phyloP scores from a whole-genome alignment of 2,113 vertebrate species.

The Xenopus tropicalis region DNA sequence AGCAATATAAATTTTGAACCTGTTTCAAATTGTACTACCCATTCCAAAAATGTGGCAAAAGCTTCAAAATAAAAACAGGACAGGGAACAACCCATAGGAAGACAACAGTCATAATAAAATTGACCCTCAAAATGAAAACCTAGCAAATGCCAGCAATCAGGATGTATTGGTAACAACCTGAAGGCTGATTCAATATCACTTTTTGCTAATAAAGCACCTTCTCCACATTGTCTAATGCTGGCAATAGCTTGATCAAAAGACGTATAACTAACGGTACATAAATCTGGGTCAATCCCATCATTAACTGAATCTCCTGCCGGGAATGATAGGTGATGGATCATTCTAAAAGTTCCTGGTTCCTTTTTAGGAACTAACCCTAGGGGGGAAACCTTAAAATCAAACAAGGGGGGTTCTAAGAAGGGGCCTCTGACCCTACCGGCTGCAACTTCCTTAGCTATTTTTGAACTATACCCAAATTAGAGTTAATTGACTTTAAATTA shows the following conservation, averaged over 20 bases:
- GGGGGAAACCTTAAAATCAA: neutral
- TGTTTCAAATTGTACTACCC: neutral
- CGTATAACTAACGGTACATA: neutral
- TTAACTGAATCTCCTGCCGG: neutral
- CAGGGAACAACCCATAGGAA: neutral
- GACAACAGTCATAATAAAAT: neutral
- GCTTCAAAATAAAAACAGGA: neutral
- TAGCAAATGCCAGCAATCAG: no score
- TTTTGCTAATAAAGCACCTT: neutral
- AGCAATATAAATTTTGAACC: neutral
- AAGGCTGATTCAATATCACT: neutral
- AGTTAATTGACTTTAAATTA: neutral
- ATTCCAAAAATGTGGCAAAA: no score
- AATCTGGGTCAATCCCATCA: neutral
- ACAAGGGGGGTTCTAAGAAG: neutral
- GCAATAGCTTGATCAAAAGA: neutral
- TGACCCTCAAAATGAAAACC: neutral
- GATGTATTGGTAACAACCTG: neutral
- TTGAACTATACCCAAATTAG: neutral
- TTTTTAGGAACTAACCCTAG: slow-evolving; percentile 1
- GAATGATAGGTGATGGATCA: slow-evolving; percentile 5
- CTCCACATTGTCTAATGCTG: neutral
- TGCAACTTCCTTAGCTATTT: neutral
- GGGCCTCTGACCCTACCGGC: neutral
- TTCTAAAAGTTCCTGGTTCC: neutral